A percentile compares a stretch with the other conserved stretches of the same genome.
phyloP scores from a whole-genome alignment of 1,140 invertebrate genomes.

The Hypsibius dujardini region DNA sequence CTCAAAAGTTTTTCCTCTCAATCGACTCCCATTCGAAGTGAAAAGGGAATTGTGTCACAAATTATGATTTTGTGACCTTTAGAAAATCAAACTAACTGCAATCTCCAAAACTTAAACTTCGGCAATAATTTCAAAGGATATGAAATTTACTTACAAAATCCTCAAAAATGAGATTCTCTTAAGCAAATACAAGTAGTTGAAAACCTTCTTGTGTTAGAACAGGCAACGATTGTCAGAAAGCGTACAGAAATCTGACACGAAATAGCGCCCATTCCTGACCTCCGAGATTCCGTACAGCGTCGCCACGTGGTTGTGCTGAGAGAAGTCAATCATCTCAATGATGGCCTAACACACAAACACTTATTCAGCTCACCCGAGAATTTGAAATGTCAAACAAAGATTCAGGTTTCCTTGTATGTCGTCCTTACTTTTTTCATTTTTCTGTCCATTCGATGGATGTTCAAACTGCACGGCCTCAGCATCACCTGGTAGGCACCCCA shows the following conservation, averaged over 20 bases:
- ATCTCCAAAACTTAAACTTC: too few relatives aligned
- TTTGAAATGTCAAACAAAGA: background rate
- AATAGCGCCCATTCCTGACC: slow-evolving; percentile 8
- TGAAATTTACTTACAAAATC: too few relatives aligned
- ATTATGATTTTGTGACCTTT: too few relatives aligned
- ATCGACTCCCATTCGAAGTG: background rate
- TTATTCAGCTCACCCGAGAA: background rate
- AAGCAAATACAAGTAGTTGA: too few relatives aligned
- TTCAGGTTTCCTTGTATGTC: background rate
- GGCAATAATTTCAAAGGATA: too few relatives aligned
- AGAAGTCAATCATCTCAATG: slow-evolving; percentile 1
- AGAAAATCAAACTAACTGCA: too few relatives aligned
- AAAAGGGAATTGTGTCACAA: too few relatives aligned
- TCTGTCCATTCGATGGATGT: slow-evolving; percentile 9
- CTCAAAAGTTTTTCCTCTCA: too few relatives aligned
- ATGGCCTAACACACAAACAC: background rate
- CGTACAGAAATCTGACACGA: slow-evolving; percentile 14
- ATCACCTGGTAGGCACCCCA: slow-evolving; percentile 4
- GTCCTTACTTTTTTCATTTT: background rate
- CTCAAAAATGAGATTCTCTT: too few relatives aligned
- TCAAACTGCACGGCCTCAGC: slow-evolving; percentile 12
- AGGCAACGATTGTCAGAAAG: too few relatives aligned
- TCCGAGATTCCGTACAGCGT: slow-evolving; percentile 3
- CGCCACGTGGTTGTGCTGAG: background rate
- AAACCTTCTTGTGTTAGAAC: too few relatives aligned